Percentiles rank a stretch among this genome's conserved stretches.
Conservation (phyloP, 2,888 invertebrate genomes). For the Spodoptera picta region DNA sequence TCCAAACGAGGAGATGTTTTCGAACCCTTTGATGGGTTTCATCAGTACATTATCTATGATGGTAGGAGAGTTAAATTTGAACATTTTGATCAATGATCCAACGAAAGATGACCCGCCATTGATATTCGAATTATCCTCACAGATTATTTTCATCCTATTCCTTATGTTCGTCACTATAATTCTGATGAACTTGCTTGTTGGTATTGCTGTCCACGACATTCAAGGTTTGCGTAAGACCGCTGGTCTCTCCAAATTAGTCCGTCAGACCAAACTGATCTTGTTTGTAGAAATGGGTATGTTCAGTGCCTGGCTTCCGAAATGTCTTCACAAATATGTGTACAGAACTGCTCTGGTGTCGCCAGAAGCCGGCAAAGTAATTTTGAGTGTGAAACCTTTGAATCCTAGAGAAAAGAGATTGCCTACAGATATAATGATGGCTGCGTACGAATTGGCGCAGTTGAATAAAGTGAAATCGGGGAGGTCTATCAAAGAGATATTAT, state of each 20-base stretch:
- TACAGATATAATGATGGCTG: slow-evolving; percentile 93
- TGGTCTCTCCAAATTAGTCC: slow-evolving; percentile 93
- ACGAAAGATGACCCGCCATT: slow-evolving; percentile 92
- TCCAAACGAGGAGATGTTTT: slow-evolving; percentile 94
- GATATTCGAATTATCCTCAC: slow-evolving; percentile 92
- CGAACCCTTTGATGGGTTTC: slow-evolving; percentile 94
- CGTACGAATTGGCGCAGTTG: slow-evolving; percentile 93
- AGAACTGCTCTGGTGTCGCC: slow-evolving; percentile 94
- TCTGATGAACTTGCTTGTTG: slow-evolving; percentile 95
- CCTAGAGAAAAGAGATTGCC: slow-evolving; percentile 94
- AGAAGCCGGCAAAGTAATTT: slow-evolving; percentile 93
- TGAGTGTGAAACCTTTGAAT: slow-evolving; percentile 94
- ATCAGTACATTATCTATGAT: slow-evolving; percentile 96
- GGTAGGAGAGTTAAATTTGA: slow-evolving; percentile 95
- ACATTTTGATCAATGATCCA: slow-evolving; percentile 92
- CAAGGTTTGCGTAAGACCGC: slow-evolving; percentile 95
- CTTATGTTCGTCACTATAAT: slow-evolving; percentile 95
- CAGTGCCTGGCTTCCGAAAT: slow-evolving; percentile 92
- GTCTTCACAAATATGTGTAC: slow-evolving; percentile 92
- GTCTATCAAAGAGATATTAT: slow-evolving; percentile 89
- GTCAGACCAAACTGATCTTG: slow-evolving; percentile 94
- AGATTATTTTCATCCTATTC: slow-evolving; percentile 94
- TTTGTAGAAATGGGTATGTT: slow-evolving; percentile 95
- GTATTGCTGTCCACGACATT: slow-evolving; percentile 96
- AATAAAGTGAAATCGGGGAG: slow-evolving; percentile 91